Evolutionary conservation across 2,797 vertebrate genomes (phyloP).

Genomic region (Sebastes nivosus): DNA sequence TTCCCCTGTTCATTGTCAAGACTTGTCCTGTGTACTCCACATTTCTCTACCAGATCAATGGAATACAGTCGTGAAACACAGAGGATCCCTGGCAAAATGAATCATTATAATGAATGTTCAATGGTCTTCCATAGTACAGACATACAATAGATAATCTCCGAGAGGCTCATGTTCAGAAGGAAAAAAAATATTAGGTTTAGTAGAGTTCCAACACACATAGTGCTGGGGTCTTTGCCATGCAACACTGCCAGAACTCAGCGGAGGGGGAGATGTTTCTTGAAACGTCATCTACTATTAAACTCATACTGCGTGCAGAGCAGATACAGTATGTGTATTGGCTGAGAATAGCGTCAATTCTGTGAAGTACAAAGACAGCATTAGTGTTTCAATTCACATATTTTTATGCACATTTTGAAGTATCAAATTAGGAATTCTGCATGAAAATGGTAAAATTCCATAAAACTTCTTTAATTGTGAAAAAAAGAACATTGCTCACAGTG

Average conservation of each 20-base stretch:
- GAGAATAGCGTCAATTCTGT: neutral
- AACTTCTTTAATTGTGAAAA: too few species aligned
- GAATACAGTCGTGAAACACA: neutral
- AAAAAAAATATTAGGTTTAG: neutral
- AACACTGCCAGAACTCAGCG: slow-evolving; percentile 17
- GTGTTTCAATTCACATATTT: neutral
- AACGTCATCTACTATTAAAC: slow-evolving; percentile 25
- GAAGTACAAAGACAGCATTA: neutral
- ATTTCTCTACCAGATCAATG: neutral
- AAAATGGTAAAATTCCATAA: neutral
- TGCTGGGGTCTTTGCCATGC: neutral
- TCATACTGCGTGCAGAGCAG: neutral
- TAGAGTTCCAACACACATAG: slow-evolving; percentile 11
- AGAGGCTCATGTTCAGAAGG: slow-evolving; percentile 7
- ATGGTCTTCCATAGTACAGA: neutral
- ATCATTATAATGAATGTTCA: neutral
- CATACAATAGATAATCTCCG: neutral
- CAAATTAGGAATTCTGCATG: neutral
- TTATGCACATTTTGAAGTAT: neutral
- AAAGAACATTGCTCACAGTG: too few species aligned
- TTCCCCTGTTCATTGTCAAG: neutral
- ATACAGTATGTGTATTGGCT: neutral
- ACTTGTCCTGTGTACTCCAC: neutral
- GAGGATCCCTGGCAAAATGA: neutral
- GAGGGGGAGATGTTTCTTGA: slow-evolving; percentile 25